Evolutionary conservation across 2,797 vertebrate species (phyloP).

Genomic region (Champsocephalus gunnari): DNA sequence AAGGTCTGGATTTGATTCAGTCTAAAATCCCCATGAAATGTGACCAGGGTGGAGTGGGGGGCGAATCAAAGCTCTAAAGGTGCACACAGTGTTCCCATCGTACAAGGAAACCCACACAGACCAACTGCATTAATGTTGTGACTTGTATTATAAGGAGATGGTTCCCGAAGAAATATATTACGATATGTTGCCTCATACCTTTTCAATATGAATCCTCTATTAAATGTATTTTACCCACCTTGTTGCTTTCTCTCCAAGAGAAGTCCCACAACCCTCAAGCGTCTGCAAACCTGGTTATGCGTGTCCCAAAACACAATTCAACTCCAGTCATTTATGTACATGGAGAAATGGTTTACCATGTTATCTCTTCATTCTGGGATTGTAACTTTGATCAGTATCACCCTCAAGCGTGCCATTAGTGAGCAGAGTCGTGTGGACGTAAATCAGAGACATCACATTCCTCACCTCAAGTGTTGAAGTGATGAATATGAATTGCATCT

Average conservation of each 20-base stretch:
- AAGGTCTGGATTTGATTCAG: constrained; percentile 21
- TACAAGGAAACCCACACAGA: constrained; percentile 27
- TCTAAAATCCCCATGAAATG: constrained; percentile 29
- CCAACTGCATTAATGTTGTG: constrained; percentile 23
- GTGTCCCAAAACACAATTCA: constrained; percentile 18
- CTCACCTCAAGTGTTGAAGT: constrained; percentile 38
- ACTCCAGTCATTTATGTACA: constrained; percentile 28
- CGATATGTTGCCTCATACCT: constrained; percentile 53
- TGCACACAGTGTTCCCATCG: constrained; percentile 15
- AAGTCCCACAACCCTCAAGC: constrained; percentile 28
- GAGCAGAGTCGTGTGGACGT: constrained; percentile 19
- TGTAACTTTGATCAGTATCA: constrained; percentile 46
- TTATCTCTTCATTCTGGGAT: constrained; percentile 31
- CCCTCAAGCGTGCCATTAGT: constrained; percentile 37
- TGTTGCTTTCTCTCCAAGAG: constrained; percentile 28
- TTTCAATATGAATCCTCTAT: constrained; percentile 31
- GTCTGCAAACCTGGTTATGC: constrained; percentile 16
- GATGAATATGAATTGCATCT: constrained; percentile 41
- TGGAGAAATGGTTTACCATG: constrained; percentile 13
- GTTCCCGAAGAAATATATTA: constrained; percentile 43
- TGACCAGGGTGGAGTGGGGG: constrained; percentile 10
- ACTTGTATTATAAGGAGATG: constrained; percentile 36
- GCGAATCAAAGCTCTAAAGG: constrained; percentile 29
- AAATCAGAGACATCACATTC: constrained; percentile 34
- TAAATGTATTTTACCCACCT: constrained; percentile 26